Base-by-base conservation (phyloP, 2,797 vertebrate species). In the Meda fulgida region DNA sequence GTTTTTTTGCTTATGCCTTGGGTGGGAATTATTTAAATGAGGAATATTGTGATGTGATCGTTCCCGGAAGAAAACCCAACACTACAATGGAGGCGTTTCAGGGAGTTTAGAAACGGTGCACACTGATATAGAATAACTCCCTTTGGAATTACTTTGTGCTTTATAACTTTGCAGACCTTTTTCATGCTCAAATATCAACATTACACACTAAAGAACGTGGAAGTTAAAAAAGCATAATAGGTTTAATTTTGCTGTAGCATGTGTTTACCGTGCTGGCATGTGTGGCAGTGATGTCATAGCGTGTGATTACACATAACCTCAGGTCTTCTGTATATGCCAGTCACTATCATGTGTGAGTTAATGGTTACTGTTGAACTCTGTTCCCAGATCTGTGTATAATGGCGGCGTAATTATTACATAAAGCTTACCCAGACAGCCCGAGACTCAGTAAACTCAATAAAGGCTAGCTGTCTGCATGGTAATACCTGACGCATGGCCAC, bases 401-500 rank as follows among this genome's bases (percentile, higher is more conserved):
- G 29, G 71, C 66, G 65, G 40, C 4, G 14, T 81, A 29, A 87
- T 85, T 78, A 78, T 76, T 87, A 81, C 78, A 85, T 85, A 86
- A 83, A 75, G 31, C 40, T 67, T 86, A 63, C 34, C 79, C 81
- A 87, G 88, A 78, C 81, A 84, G 48, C 80, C 77, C 80, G 78
- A 66, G 78, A 66, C 46, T 70, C 78, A 79, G 67, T 75, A 79
- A 83, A 80, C 82, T 86, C 77, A 77, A 88, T 86, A 88, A 89
- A 89, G 87, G 69, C 81, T 88, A 88, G 84, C 87, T 89, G 89
- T 89, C 89, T 89, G 73, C 46, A 73, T 43, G 84, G 23, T 84
- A 85, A 82, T 75, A 58, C 67, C 86, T 80, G 82, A 86, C 60
- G 67, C 69, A 75, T 84, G 86, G 78, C 84, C 86, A 87, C 81